phyloP scores from a whole-genome alignment of 2,888 invertebrate species.

The Agrotis ipsilon region DNA sequence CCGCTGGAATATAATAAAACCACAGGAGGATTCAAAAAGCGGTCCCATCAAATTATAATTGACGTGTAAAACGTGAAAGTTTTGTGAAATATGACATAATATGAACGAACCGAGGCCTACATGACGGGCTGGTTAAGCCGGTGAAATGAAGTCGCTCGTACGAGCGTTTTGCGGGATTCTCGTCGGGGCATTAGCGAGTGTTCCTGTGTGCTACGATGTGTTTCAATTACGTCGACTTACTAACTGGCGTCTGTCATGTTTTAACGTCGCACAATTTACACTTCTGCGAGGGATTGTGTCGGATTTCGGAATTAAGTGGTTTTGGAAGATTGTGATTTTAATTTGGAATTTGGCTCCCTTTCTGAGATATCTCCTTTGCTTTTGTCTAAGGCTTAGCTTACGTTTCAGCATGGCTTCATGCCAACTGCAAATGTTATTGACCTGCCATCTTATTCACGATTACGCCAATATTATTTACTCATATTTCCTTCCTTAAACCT shows the following conservation, averaged over 20 bases:
- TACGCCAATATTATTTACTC: not conserved
- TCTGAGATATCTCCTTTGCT: not conserved
- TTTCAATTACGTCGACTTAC: conserved; percentile 60
- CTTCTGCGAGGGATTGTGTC: conserved; percentile 18
- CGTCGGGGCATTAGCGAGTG: conserved; percentile 47
- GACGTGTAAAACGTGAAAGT: conserved; percentile 56
- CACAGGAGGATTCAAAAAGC: conserved; percentile 38
- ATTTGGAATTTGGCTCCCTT: not conserved
- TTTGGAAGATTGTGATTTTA: conserved; percentile 29
- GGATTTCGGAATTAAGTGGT: conserved; percentile 43
- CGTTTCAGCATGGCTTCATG: too few species aligned
- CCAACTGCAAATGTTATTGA: too few species aligned
- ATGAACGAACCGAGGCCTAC: conserved; percentile 44
- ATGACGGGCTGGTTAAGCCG: conserved; percentile 57
- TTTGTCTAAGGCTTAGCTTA: not conserved
- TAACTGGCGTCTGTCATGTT: conserved; percentile 55
- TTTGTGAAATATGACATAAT: conserved; percentile 58
- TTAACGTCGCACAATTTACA: conserved; percentile 52
- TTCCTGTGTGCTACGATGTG: conserved; percentile 57
- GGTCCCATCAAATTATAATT: conserved; percentile 55
- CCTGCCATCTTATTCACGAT: not conserved
- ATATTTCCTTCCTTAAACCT: not conserved
- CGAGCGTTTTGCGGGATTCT: conserved; percentile 62
- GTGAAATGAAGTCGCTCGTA: conserved; percentile 62
- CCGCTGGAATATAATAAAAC: conserved; percentile 43